These are phyloP conservation scores for Venturia canescens DNA, from an alignment of 1,140 invertebrate genomes.

Conservation along the genomic window DNA sequence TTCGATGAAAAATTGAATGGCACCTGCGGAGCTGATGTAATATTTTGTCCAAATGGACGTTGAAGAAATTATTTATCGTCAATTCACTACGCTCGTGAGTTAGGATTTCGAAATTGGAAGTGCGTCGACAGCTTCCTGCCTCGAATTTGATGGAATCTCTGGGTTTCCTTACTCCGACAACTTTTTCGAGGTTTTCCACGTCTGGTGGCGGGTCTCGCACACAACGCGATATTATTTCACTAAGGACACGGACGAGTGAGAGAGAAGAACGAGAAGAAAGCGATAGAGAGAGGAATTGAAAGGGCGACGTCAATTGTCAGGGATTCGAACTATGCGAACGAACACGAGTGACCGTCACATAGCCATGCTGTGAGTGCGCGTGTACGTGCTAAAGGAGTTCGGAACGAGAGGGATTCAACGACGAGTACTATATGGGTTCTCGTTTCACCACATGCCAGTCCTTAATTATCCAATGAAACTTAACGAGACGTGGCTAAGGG, in stretches of 20 bases:
- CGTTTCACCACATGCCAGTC: conserved; percentile 37
- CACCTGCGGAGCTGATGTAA: no score
- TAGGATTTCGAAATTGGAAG: no score
- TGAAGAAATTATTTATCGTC: no score
- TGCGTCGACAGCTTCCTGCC: no score
- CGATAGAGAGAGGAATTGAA: conserved; percentile 18
- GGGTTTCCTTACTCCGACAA: background rate
- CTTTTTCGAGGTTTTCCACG: background rate
- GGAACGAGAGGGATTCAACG: background rate
- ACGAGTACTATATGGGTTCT: conserved; percentile 20
- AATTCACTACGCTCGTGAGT: no score
- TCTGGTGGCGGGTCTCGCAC: conserved; percentile 3
- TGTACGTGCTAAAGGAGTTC: conserved; percentile 8
- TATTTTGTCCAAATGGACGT: no score
- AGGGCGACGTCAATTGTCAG: conserved; percentile 39
- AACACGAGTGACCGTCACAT: conserved; percentile 20
- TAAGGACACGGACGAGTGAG: conserved; percentile 45
- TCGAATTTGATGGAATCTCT: background rate
- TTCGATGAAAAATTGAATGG: no score
- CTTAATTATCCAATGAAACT: conserved; percentile 44
- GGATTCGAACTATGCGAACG: conserved; percentile 41
- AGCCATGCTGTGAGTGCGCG: background rate
- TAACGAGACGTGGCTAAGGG: conserved; percentile 39
- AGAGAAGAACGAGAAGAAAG: background rate
- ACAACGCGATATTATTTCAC: background rate